phyloP scores from a whole-genome alignment of 2,888 invertebrate genomes.

The Yponomeuta cagnagella region DNA sequence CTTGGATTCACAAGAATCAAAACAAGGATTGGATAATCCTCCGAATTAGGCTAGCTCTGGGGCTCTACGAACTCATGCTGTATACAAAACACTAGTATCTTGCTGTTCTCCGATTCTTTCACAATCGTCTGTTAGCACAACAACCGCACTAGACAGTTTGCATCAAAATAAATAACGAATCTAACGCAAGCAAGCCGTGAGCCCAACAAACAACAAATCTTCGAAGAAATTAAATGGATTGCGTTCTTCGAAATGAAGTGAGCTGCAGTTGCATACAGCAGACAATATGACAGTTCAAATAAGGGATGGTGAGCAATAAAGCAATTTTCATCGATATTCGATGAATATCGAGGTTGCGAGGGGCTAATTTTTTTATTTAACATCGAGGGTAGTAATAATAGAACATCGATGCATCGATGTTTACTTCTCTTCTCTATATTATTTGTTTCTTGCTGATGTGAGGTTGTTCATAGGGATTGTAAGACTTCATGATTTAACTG shows the following conservation, averaged over 20 bases:
- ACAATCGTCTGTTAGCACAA: not conserved
- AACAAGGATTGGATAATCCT: slow-evolving; percentile 47
- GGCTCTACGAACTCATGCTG: slow-evolving; percentile 56
- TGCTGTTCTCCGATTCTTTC: not conserved
- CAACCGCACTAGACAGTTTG: not conserved
- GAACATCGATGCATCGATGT: no score
- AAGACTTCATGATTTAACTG: no score
- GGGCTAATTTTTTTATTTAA: no score
- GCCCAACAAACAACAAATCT: not conserved
- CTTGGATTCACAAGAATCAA: slow-evolving; percentile 40
- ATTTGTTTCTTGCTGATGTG: no score
- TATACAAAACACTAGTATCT: slow-evolving; percentile 14
- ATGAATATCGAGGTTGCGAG: no score
- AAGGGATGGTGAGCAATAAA: no score
- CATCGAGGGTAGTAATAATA: no score
- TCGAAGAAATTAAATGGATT: slow-evolving; percentile 15
- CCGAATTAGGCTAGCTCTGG: slow-evolving; percentile 20
- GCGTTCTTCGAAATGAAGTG: not conserved
- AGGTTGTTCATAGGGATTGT: no score
- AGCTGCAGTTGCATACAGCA: not conserved
- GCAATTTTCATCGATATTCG: no score
- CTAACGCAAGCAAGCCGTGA: not conserved
- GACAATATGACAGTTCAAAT: not conserved
- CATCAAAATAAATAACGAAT: slow-evolving; percentile 10
- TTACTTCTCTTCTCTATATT: no score